Evolutionary conservation across 2,888 invertebrate species (phyloP), one percentile per base, ranked within the genome.

Genomic region (Sarcophaga variegata): DNA sequence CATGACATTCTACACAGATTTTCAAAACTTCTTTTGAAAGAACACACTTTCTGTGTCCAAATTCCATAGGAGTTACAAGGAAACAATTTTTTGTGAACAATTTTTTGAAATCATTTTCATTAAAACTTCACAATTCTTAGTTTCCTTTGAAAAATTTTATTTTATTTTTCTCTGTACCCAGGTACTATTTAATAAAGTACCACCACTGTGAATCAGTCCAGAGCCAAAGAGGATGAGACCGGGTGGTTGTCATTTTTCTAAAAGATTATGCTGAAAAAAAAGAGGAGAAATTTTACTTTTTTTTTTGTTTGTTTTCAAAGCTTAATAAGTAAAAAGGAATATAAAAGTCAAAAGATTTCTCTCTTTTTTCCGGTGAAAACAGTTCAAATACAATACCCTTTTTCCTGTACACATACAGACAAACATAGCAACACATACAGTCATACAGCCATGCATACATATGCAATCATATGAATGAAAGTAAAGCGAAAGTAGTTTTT

Each of bases 291-390:
- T 37, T 37, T 10, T 37, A 2, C 37, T 37, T 37, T 37, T 37
- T 37, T 37, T 37, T 37, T 8, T 8, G 6, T 6, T 6, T 37
- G 8, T 37, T 37, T 8, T 37, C 45, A 45, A 20, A 45, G 17
- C 54, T 17, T 14, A 54, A 54, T 54, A 54, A 47, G 14, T 12
- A 37, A 17, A 72, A 45, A 63, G 49, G 20, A 54, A 72, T 20
- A 85, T 83, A 80, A 80, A 87, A 85, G 72, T 83, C 77, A 85
- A 85, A 87, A 76, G 49, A 79, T 77, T 69, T 76, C 45, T 2
- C 10, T 37, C 37, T 37, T 71, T 67, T 71, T 79, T 75, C 74
- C 66, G 66, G 80, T 62, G 77, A 80, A 86, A 74, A 81, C 27
- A 71, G 69, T 81, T 81, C 64, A 64, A 69, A 67, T 37, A 81